Base-by-base conservation (phyloP, 2,797 vertebrate genomes). In the Sarcoramphus papa region DNA sequence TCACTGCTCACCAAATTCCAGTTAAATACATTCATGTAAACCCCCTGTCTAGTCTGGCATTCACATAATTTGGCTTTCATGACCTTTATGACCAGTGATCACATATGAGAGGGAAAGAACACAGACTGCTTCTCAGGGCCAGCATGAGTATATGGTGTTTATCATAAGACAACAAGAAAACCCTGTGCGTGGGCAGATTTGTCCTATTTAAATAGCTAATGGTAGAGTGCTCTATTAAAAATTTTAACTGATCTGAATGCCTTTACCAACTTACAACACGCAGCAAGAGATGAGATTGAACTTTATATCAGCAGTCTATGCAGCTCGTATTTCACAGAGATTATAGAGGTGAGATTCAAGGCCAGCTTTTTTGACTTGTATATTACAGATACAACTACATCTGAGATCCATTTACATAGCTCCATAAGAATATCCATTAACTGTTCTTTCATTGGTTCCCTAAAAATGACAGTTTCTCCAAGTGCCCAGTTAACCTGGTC, bases 81-180 rank as follows among this genome's bases (percentile, higher is more conserved):
- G 91, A 96, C 91, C 95, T 95, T 96, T 97, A 91, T 84, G 76
- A 93, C 69, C 82, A 94, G 43, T 19, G 73, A 94, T 68, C 30
- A 76, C 8, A 27, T 10, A 63, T 0, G 2, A 59, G 24, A 84
- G 37, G 85, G 87, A 76, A 95, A 97, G 77, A 95, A 95, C 83
- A 47, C 7, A 75, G 37, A 43, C 16, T 65, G 53, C 50, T 56
- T 56, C 54, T 86, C 77, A 84, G 50, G 63, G 57, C 24, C 67
- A 91, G 54, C 24, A 28, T 67, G 59, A 84, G 50, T n/a, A 50
- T 12, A 40, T 2, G 9, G 37, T 23, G 50, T 74, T 90, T 85
- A 88, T 22, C 51, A 9, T 5, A 63, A 79, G 23, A 85, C 63
- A 84, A 80, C 25, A 83, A 83, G 63, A 62, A 94, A 92, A 50